Conservation (phyloP, 1,140 invertebrate genomes). For the Grapholita molesta region DNA sequence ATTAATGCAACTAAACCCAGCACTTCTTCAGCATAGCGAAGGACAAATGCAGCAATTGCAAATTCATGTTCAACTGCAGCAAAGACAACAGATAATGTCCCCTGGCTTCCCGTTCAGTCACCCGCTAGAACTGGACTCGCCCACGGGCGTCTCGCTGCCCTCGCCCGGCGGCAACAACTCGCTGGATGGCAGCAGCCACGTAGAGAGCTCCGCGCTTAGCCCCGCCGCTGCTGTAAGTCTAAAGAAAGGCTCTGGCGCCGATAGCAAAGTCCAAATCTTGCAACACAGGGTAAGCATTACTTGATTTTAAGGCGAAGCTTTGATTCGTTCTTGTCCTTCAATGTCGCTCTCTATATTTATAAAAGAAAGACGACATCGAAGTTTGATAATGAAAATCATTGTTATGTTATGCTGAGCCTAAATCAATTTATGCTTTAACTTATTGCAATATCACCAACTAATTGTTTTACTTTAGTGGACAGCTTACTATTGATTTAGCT, state of each 20-base stretch:
- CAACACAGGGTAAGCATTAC: constrained; percentile 91
- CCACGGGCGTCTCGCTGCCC: constrained; percentile 87
- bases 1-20: constrained; percentile 70
- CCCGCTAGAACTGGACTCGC: constrained; percentile 85
- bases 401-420: constrained; percentile 75
- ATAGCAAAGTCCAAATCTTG: constrained; percentile 88
- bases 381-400: constrained; percentile 44
- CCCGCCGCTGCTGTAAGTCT: constrained; percentile 82
- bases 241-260: constrained; percentile 78
- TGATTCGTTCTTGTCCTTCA: constrained; percentile 50
- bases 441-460: constrained; percentile 38
- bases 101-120: constrained; percentile 85
- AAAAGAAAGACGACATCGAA: constrained; percentile 48
- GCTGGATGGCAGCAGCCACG: constrained; percentile 80
- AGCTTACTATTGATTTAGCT: constrained; percentile 50
- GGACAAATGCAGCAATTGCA: constrained; percentile 83
- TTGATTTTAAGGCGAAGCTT: constrained; percentile 79
- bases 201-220: constrained; percentile 79
- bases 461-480: constrained; percentile 33
- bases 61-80: constrained; percentile 83
- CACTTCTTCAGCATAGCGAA: constrained; percentile 69
- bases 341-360: constrained; percentile 42
- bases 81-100: constrained; percentile 82
- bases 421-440: constrained; percentile 84
- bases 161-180: constrained; percentile 86